These are phyloP conservation scores for Pithys albifrons DNA, from an alignment of 2,113 vertebrate species.

Conservation along the genomic window DNA sequence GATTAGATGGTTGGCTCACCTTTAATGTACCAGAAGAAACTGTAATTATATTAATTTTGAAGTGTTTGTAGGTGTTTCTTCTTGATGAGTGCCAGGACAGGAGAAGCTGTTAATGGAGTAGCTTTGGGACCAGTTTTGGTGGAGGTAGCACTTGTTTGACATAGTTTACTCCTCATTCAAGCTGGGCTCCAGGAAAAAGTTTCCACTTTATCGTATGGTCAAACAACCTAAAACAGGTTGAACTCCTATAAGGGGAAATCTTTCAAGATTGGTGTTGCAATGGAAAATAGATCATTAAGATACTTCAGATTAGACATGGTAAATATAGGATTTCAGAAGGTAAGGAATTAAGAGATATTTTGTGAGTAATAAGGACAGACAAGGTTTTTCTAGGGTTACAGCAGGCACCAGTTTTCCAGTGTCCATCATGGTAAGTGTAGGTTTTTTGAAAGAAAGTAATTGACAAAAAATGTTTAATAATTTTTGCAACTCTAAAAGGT, in stretches of 20 bases:
- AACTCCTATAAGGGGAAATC: neutral
- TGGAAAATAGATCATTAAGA: neutral
- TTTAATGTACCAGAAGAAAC: neutral
- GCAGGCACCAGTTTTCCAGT: neutral
- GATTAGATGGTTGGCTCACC: neutral
- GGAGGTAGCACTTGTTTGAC: neutral
- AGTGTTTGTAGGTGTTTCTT: neutral
- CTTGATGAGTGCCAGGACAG: neutral
- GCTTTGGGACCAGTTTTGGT: neutral
- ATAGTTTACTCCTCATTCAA: neutral
- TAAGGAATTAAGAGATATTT: neutral
- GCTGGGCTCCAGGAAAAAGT: neutral
- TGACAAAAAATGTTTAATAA: rapidly evolving
- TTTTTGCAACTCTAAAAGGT: neutral
- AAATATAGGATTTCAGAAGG: neutral
- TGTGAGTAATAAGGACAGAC: neutral
- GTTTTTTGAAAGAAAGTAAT: neutral
- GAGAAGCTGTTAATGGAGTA: neutral
- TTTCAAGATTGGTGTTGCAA: neutral
- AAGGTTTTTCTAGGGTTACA: neutral
- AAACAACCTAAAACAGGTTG: neutral
- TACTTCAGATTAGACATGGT: neutral
- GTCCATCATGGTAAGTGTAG: neutral
- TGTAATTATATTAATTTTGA: neutral
- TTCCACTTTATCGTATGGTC: neutral